Evolutionary conservation across 2,888 invertebrate genomes (phyloP).

Genomic region (Hesperia comma): DNA sequence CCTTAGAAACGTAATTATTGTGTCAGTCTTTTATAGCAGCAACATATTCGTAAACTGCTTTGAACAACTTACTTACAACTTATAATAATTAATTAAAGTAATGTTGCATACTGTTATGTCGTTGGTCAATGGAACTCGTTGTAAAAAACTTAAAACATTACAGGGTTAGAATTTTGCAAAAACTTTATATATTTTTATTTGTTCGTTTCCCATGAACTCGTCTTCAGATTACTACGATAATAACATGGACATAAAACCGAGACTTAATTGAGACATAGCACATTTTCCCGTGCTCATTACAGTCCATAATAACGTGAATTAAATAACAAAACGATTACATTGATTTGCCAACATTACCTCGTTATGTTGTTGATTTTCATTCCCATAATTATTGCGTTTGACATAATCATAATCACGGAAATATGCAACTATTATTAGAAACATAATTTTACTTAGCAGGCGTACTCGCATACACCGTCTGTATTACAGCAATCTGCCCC

Average conservation of each 20-base stretch:
- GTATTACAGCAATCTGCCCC: constrained; percentile 25
- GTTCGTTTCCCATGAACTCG: not conserved
- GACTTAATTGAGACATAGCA: not conserved
- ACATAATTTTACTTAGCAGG: constrained; percentile 25
- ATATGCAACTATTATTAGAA: constrained; percentile 25
- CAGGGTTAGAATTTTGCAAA: too few species aligned
- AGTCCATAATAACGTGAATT: not conserved
- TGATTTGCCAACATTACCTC: constrained; percentile 5
- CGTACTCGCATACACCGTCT: not conserved
- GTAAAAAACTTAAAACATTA: too few species aligned
- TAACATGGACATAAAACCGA: not conserved
- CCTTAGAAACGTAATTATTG: not conserved
- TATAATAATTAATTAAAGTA: too few species aligned
- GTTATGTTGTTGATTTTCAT: constrained; percentile 1
- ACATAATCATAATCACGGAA: constrained; percentile 33
- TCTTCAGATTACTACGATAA: not conserved
- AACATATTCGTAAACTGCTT: not conserved
- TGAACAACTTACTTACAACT: not conserved
- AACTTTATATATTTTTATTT: too few species aligned
- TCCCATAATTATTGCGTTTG: constrained; percentile 19
- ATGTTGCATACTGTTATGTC: too few species aligned
- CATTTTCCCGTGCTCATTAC: not conserved
- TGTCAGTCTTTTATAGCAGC: not conserved
- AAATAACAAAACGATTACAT: constrained; percentile 5
- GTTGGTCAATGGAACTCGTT: too few species aligned